Evolutionary conservation across 2,797 vertebrate genomes (phyloP).

Genomic region (Lacerta bilineata): DNA sequence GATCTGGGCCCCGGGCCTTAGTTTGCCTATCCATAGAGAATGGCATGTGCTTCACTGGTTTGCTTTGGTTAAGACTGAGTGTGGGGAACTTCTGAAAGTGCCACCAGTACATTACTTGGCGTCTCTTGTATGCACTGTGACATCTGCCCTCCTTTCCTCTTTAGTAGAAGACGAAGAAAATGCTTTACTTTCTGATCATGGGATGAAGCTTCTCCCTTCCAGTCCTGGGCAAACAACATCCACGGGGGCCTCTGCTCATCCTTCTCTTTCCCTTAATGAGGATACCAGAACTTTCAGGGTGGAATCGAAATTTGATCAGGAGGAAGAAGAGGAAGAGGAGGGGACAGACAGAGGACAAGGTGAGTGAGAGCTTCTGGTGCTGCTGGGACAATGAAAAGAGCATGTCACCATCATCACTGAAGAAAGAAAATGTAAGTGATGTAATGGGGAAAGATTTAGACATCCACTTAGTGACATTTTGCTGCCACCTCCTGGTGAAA

Average conservation of each 20-base stretch:
- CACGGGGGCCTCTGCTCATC: not conserved
- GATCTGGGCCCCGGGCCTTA: too few species aligned
- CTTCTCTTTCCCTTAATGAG: conserved; percentile 21
- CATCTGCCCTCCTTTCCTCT: not conserved
- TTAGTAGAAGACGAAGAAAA: conserved; percentile 49
- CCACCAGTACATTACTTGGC: not conserved
- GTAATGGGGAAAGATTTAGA: not conserved
- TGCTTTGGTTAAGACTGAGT: not conserved
- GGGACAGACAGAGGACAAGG: conserved; percentile 68
- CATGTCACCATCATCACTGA: too few species aligned
- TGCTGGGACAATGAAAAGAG: not conserved
- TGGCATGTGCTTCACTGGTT: not conserved
- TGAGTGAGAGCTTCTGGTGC: conserved; percentile 44
- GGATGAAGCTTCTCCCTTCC: conserved; percentile 23
- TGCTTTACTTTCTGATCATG: not conserved
- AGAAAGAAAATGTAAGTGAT: too few species aligned
- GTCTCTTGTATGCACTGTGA: not conserved
- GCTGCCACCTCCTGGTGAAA: not conserved
- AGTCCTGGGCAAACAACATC: not conserved
- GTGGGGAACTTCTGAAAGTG: not conserved
- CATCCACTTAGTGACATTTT: not conserved
- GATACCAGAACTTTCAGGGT: conserved; percentile 38
- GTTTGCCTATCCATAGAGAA: not conserved
- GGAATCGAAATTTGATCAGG: conserved; percentile 53
- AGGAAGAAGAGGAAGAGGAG: conserved; percentile 72